Percentiles rank a stretch among this genome's conserved stretches.
Conservation (phyloP, 2,113 vertebrate species). For the Anoura caudifer region DNA sequence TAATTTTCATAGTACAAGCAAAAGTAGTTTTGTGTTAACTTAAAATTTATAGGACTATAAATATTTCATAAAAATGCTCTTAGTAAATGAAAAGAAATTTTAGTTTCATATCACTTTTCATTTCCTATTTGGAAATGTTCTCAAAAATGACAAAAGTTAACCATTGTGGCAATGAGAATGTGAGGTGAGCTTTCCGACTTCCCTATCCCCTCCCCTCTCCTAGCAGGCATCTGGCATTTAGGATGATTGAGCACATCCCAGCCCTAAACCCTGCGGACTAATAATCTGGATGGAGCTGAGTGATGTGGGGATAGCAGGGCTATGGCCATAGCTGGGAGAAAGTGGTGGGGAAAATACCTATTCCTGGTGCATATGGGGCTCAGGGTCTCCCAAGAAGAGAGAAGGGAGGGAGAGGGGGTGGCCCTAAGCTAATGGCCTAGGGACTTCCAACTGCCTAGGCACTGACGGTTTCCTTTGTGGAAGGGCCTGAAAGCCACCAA, state of each 20-base stretch:
- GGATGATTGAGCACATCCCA: neutral
- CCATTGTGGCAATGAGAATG: neutral
- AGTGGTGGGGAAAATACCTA: neutral
- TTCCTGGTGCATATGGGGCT: neutral
- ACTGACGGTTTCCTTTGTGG: neutral
- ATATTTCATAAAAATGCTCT: neutral
- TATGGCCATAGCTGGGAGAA: neutral
- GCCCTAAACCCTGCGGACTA: neutral
- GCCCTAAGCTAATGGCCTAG: neutral
- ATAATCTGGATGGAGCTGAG: neutral
- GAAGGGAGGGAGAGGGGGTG: neutral
- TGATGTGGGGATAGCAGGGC: neutral
- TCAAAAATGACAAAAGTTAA: neutral
- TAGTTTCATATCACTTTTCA: neutral
- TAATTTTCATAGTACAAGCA: neutral
- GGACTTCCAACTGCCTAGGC: neutral
- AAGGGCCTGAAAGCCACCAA: neutral
- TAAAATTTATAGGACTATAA: neutral
- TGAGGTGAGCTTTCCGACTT: neutral
- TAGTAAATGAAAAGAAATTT: constrained; percentile 21
- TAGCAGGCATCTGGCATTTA: neutral
- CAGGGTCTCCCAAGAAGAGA: neutral
- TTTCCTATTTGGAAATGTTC: neutral
- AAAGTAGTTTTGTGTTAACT: constrained; percentile 4
- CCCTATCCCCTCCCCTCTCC: neutral